These are phyloP conservation scores for Eudorcas thomsonii DNA, from an alignment of 2,113 vertebrate genomes.

Conservation along the genomic window DNA sequence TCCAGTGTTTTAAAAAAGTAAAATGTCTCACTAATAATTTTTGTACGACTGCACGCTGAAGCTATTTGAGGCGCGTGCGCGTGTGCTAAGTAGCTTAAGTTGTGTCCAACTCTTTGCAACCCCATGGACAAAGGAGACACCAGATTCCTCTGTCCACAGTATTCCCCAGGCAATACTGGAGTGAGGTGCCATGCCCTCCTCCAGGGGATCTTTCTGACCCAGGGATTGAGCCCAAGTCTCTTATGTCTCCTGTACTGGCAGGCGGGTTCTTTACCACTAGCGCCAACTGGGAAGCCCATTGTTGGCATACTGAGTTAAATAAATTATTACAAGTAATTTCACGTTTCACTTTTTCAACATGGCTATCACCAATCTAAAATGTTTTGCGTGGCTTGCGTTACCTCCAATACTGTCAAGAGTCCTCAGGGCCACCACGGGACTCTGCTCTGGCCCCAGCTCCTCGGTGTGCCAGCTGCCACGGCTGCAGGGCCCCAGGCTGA, in stretches of 20 bases:
- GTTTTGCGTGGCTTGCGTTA: accelerated
- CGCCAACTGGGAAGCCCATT: neutral
- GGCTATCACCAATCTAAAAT: neutral
- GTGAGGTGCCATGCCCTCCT: neutral
- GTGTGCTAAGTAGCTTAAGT: neutral
- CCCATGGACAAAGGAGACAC: neutral
- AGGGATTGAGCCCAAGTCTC: neutral
- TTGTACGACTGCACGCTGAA: neutral
- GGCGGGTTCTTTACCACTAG: neutral
- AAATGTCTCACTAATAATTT: neutral
- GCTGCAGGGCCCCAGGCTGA: neutral
- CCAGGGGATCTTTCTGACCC: neutral
- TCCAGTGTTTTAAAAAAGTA: no score
- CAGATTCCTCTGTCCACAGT: neutral
- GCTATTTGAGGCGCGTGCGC: accelerated
- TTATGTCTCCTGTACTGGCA: neutral
- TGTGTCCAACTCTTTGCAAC: neutral
- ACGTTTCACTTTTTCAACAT: neutral
- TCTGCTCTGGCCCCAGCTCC: neutral
- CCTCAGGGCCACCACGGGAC: neutral
- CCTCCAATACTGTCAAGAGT: neutral
- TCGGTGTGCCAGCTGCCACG: accelerated
- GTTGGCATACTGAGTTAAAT: neutral
- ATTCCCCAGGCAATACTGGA: neutral
- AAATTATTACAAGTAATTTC: neutral